Evolutionary conservation across 37 sponge, comb jelly and placozoan genomes (phyloP).

Genomic region (Aplysina aerophoba): DNA sequence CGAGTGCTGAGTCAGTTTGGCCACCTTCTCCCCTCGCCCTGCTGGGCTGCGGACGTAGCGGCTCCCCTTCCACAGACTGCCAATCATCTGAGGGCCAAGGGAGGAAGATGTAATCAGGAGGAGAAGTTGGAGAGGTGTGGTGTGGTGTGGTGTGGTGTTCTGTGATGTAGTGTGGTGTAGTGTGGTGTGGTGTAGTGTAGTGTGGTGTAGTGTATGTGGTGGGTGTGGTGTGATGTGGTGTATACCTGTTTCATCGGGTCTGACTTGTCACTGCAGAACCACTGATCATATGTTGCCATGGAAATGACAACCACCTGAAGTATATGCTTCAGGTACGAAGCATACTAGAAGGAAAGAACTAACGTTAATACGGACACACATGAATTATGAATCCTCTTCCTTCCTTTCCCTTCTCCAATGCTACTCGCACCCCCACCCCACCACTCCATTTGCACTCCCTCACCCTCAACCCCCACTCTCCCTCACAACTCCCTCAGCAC

Average conservation of each 20-base stretch:
- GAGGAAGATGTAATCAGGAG: neutral
- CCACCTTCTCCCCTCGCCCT: conserved; percentile 72
- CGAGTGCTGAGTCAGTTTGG: conserved; percentile 61
- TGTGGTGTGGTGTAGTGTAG: no score
- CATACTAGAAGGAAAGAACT: conserved; percentile 63
- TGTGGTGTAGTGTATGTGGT: no score
- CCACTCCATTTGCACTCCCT: conserved; percentile 72
- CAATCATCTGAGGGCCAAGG: neutral
- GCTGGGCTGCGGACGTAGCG: conserved; percentile 55
- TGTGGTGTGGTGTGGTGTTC: no score
- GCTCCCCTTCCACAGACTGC: conserved; percentile 22
- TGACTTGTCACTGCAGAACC: conserved; percentile 50
- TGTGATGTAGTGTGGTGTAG: no score
- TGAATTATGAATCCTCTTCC: no score
- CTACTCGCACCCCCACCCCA: no score
- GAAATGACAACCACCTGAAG: conserved; percentile 65
- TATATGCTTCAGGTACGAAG: conserved; percentile 45
- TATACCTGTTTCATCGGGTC: conserved; percentile 54
- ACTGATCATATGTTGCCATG: conserved; percentile 87
- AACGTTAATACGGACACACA: no score
- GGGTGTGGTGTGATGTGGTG: no score
- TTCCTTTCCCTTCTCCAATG: no score
- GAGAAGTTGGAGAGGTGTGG: no score
- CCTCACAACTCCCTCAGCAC: no score
- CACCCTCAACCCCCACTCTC: no score